Percentiles rank a stretch among this genome's conserved stretches.
These are phyloP conservation scores for Rhinichthys osculus DNA, from an alignment of 2,797 vertebrate species.

Conservation along the genomic window DNA sequence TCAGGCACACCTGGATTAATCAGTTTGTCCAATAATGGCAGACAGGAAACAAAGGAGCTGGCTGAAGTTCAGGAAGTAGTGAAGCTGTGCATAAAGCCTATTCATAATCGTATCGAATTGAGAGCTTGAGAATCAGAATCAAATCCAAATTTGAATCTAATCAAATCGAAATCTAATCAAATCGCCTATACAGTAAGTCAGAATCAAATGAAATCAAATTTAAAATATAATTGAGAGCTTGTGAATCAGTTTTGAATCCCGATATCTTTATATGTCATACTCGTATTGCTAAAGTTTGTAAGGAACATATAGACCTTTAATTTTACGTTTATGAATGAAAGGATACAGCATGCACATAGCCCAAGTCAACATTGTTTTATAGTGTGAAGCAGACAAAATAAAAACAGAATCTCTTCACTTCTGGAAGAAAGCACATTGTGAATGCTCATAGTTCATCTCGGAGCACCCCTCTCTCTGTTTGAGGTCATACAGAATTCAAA, in stretches of 20 bases:
- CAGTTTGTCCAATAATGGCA: too few relatives aligned
- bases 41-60: too few relatives aligned
- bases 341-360: not conserved
- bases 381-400: conserved; percentile 18
- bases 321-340: not conserved
- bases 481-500: conserved; percentile 47
- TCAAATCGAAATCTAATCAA: not conserved
- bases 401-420: conserved; percentile 3
- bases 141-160: not conserved
- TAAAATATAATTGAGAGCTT: not conserved
- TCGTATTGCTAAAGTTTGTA: not conserved
- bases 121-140: not conserved
- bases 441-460: conserved; percentile 27
- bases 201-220: not conserved
- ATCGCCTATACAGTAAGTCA: not conserved
- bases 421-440: conserved; percentile 15
- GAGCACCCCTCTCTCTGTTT: conserved; percentile 28
- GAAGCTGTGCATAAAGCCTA: too few relatives aligned
- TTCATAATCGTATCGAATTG: not conserved
- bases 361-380: not conserved
- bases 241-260: not conserved
- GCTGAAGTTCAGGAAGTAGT: too few relatives aligned
- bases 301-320: not conserved
- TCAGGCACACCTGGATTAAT: too few relatives aligned
- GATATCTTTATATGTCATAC: not conserved